A percentile compares a stretch with the other conserved stretches of the same genome.
Evolutionary conservation across 2,113 vertebrate species (phyloP).

Genomic region (Stegostoma tigrinum): DNA sequence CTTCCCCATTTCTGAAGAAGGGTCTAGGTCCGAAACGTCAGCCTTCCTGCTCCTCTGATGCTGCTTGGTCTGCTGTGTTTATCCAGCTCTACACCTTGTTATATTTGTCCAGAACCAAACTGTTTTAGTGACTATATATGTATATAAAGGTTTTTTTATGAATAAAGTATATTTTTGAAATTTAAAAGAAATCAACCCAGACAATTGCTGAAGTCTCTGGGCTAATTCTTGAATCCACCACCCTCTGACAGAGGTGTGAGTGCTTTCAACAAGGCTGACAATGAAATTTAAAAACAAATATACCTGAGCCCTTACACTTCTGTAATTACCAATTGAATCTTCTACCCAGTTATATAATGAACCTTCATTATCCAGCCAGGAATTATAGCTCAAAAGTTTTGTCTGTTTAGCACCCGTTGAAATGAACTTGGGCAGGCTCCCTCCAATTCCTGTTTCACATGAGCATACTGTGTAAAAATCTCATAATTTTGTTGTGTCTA

Average conservation of each 20-base stretch:
- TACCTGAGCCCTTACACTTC: no score
- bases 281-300: no score
- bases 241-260: neutral
- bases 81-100: no score
- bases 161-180: no score
- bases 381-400: neutral
- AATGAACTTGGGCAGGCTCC: neutral
- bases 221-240: neutral
- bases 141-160: no score
- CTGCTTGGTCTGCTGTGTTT: no score
- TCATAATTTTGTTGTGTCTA: neutral
- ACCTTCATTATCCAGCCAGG: neutral
- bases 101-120: no score
- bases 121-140: no score
- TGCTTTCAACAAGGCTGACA: neutral
- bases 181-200: neutral
- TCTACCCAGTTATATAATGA: neutral
- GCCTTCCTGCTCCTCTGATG: no score
- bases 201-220: neutral
- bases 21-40: no score
- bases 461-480: neutral
- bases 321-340: neutral
- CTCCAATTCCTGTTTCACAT: neutral
- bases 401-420: neutral
- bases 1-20: no score